Base-by-base conservation (phyloP, 1,140 invertebrate species). In the Pogonomyrmex californicus region DNA sequence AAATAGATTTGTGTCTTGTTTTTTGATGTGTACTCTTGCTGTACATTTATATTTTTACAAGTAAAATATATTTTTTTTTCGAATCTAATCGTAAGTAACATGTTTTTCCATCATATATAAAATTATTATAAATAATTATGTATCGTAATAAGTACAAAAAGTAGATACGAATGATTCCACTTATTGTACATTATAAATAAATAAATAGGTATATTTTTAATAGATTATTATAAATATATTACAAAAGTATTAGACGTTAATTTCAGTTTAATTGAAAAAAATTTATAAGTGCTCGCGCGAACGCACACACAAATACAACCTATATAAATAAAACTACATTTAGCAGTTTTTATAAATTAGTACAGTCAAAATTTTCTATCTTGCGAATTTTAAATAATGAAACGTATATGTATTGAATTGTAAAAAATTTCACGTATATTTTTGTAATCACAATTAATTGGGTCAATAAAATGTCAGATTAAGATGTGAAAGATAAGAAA, bases 11-110 rank as follows among this genome's bases (percentile, higher is more conserved):
- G 12, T 33, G 51, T 49, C 10, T n/a, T 10, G 10, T 14, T 65
- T 54, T 66, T 0, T 51, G 36, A n/a, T 66, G n/a, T n/a, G n/a
- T 33, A 30, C 36, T 10, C 10, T 60, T 33, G 23, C 30, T 14
- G 9, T 63, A 12, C 14, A 70, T 17, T 49, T 75, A 30, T 56
- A 66, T 71, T 41, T 70, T 60, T 63, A 2, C 49, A 38, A 38
- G 2, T 47, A 56, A 68, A 56, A n/a, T 49, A 33, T 33, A 70
- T 9, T 49, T 14, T 23, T 23, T 23, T 23, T 23, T 23, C 23
- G 23, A 23, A 49, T 23, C 23, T 70, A 33, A 70, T 70, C 14
- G 4, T 9, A 47, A 6, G 17, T 36, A 14, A 62, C 7, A 14
- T 30, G 14, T 47, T 68, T 47, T 10, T 47, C 30, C 6, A 23